Conservation (phyloP, 2,797 vertebrate genomes). For the Delichon dasypus region DNA sequence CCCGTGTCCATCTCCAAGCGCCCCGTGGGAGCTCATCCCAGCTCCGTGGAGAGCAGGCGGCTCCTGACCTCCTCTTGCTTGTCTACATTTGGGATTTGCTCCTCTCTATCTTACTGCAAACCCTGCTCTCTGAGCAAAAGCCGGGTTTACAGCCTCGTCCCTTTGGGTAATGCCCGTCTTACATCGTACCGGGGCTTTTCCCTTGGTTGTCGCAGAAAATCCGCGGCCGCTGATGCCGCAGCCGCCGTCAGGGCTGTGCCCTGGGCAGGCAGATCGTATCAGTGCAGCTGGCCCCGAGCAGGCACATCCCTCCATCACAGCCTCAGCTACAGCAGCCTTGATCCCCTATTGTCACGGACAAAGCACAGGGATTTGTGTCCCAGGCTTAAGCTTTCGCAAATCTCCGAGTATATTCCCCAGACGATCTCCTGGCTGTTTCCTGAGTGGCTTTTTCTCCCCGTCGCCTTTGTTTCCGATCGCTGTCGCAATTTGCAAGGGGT, state of each 20-base stretch:
- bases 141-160: not conserved
- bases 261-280: not conserved
- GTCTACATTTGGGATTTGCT: not conserved
- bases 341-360: constrained; percentile 22
- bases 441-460: not conserved
- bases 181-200: not conserved
- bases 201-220: rapidly evolving
- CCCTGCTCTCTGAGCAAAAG: not conserved
- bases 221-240: not conserved
- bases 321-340: not conserved
- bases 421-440: not conserved
- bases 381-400: constrained; percentile 1
- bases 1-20: rapidly evolving
- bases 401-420: not conserved
- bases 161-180: not conserved
- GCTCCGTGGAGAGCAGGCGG: rapidly evolving
- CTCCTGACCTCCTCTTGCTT: not conserved
- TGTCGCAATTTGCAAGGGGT: not conserved
- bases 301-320: not conserved
- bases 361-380: constrained; percentile 37
- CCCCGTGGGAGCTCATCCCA: too few species aligned
- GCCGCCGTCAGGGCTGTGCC: not conserved
- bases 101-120: not conserved
- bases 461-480: not conserved
- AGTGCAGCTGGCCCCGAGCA: not conserved